Evolutionary conservation across 35 echinoderm and acorn worm genomes (phyloP).

Genomic region (Chiridota heheva): DNA sequence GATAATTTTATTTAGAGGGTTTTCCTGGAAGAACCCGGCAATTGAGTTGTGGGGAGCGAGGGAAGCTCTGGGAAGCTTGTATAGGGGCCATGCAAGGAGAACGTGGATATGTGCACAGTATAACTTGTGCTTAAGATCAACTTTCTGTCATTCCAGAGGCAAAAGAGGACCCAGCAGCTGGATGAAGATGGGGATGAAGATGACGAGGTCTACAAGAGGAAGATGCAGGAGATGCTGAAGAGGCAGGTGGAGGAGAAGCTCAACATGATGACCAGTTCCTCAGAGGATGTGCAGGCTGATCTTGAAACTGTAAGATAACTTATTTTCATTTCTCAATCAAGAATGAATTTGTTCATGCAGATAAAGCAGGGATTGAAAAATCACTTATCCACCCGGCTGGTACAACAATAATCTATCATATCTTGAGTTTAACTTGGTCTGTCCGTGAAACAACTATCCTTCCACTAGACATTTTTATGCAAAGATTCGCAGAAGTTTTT

Average conservation of each 20-base stretch:
- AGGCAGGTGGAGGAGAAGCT: slow-evolving; percentile 73
- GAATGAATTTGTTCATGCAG: neutral
- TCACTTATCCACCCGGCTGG: too few relatives aligned
- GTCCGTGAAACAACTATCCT: too few relatives aligned
- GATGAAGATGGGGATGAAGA: slow-evolving; percentile 69
- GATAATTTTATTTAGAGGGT: too few relatives aligned
- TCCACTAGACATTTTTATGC: too few relatives aligned
- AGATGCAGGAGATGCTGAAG: slow-evolving; percentile 79
- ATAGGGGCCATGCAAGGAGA: too few relatives aligned
- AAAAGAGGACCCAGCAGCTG: slow-evolving; percentile 47
- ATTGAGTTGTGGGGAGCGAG: too few relatives aligned
- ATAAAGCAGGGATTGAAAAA: neutral
- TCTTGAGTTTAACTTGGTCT: too few relatives aligned
- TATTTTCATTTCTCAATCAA: neutral
- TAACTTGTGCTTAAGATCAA: neutral
- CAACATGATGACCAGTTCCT: slow-evolving; percentile 29
- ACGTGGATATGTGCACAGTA: too few relatives aligned
- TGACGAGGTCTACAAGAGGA: slow-evolving; percentile 19
- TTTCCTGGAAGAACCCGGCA: too few relatives aligned
- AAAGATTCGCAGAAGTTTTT: too few relatives aligned
- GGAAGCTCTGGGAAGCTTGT: too few relatives aligned
- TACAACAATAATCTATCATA: too few relatives aligned
- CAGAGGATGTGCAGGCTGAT: slow-evolving; percentile 62
- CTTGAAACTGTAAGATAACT: slow-evolving; percentile 66
- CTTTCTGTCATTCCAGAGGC: slow-evolving; percentile 59